phyloP scores from a whole-genome alignment of 2,888 invertebrate species.

The Ophion slaviceki region DNA sequence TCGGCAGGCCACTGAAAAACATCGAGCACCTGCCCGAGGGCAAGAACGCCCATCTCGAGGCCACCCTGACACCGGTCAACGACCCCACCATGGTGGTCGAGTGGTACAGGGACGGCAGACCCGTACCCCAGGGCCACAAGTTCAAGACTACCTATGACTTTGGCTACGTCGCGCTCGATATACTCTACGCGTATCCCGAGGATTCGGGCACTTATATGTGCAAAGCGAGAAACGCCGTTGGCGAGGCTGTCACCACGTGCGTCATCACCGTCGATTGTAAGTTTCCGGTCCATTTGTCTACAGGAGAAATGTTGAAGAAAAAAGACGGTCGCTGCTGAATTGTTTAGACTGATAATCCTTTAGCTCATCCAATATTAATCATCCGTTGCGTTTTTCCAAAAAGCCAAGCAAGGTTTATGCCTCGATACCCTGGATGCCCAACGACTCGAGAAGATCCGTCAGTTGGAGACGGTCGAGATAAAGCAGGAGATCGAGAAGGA shows the following conservation, averaged over 20 bases:
- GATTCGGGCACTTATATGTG: conserved; percentile 99
- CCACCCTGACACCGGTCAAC: conserved; percentile 97
- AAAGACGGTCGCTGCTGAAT: background rate
- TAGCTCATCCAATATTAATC: conserved; percentile 20
- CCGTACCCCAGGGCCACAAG: conserved; percentile 96
- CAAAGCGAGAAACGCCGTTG: conserved; percentile 96
- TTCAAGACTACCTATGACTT: conserved; percentile 99
- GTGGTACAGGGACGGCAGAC: conserved; percentile 98
- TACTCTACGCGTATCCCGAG: conserved; percentile 98
- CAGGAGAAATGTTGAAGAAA: background rate
- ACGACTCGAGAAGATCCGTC: conserved; percentile 93
- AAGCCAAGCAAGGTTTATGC: conserved; percentile 93
- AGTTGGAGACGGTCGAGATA: conserved; percentile 92
- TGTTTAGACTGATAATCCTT: too few species aligned
- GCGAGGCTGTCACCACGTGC: conserved; percentile 97
- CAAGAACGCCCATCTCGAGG: conserved; percentile 95
- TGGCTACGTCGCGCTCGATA: conserved; percentile 98
- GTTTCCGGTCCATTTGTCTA: conserved; percentile 69
- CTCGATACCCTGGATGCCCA: conserved; percentile 96
- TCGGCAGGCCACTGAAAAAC: conserved; percentile 94
- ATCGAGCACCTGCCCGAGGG: conserved; percentile 94
- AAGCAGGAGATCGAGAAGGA: conserved; percentile 91
- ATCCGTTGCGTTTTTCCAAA: conserved; percentile 57
- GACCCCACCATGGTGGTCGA: conserved; percentile 99
- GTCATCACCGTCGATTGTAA: conserved; percentile 94